phyloP scores from a whole-genome alignment of 2,797 vertebrate genomes.

The Phoxinus dragarum region DNA sequence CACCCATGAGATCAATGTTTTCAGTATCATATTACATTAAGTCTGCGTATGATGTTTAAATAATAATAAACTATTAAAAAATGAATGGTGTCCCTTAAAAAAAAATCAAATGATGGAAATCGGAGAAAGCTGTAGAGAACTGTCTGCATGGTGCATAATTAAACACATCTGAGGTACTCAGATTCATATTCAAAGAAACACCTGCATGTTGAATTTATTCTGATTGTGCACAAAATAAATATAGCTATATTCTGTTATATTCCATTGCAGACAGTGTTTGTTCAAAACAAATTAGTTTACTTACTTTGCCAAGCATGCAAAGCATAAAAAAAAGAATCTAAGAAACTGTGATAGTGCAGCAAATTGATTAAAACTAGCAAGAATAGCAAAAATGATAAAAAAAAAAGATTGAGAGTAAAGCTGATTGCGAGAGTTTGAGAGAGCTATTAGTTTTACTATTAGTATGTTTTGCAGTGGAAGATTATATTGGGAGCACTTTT shows the following conservation, averaged over 20 bases:
- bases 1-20: conserved; percentile 37
- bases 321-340: background rate
- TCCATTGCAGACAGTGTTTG: background rate
- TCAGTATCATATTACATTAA: conserved; percentile 12
- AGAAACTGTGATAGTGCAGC: no score
- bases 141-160: conserved; percentile 10
- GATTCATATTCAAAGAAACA: background rate
- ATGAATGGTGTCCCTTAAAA: background rate
- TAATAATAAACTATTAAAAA: conserved; percentile 19
- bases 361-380: background rate
- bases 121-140: background rate
- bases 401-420: background rate
- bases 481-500: background rate
- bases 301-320: background rate
- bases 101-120: conserved; percentile 4
- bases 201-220: conserved; percentile 7
- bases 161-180: conserved; percentile 1
- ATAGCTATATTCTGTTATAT: background rate
- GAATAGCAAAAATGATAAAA: background rate
- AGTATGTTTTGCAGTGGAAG: background rate
- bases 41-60: conserved; percentile 2
- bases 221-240: background rate
- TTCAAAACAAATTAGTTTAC: background rate
- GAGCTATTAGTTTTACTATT: background rate
- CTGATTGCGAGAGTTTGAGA: background rate